Conservation (phyloP, 2,797 vertebrate species). For the Potorous gilbertii region DNA sequence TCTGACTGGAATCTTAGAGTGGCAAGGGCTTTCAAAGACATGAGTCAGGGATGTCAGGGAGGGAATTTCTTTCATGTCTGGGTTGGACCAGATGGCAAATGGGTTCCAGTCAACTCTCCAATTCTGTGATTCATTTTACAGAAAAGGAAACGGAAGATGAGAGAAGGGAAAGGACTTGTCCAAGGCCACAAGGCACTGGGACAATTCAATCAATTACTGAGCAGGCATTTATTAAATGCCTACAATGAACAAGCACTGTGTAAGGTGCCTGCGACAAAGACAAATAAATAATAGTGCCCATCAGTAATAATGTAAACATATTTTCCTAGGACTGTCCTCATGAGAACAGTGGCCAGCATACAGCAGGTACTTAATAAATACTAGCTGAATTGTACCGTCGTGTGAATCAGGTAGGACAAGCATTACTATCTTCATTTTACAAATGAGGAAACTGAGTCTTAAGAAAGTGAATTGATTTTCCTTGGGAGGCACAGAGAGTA, state of each 20-base stretch:
- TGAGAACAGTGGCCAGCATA: not conserved
- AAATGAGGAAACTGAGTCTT: not conserved
- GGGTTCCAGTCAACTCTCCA: not conserved
- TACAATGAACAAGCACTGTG: not conserved
- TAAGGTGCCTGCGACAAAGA: not conserved
- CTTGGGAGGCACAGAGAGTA: not conserved
- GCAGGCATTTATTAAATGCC: not conserved
- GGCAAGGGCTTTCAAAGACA: not conserved
- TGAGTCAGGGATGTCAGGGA: not conserved
- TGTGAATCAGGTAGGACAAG: not conserved
- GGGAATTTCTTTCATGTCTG: no score
- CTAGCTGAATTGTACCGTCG: not conserved
- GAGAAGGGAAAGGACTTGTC: not conserved
- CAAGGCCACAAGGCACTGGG: not conserved
- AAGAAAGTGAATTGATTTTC: not conserved
- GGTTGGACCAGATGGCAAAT: not conserved
- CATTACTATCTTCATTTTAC: not conserved
- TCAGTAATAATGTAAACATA: not conserved
- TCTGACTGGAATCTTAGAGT: not conserved
- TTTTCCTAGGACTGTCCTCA: not conserved
- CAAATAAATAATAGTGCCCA: not conserved
- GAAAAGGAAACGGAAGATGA: not conserved
- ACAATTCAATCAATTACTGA: not conserved
- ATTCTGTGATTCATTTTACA: not conserved
- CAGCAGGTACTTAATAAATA: not conserved